Conservation (phyloP, 2,888 invertebrate genomes). For the Patella ulyssiponensis region DNA sequence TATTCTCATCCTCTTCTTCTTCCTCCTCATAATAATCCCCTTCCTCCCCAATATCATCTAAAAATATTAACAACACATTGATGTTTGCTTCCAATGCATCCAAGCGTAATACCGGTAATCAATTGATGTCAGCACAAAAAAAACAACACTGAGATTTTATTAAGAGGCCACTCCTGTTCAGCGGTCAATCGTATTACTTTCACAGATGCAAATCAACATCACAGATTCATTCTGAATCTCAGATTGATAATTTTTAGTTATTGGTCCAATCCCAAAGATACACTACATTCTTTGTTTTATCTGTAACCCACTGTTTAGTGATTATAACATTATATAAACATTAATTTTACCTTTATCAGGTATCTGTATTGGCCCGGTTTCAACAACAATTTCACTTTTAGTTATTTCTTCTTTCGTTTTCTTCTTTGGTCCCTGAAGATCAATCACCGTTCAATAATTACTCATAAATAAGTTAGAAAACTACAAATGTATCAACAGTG, state of each 20-base stretch:
- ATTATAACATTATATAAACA: neutral
- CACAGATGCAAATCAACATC: too few species aligned
- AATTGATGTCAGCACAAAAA: too few species aligned
- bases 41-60: slow-evolving; percentile 22
- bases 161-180: too few species aligned
- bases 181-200: too few species aligned
- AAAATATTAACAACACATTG: neutral
- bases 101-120: too few species aligned
- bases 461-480: slow-evolving; percentile 19
- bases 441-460: neutral
- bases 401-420: neutral
- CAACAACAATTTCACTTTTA: slow-evolving; percentile 48
- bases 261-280: neutral
- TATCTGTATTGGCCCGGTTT: slow-evolving; percentile 62
- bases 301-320: neutral
- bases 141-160: too few species aligned
- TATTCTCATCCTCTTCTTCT: slow-evolving; percentile 56
- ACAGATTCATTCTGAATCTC: neutral
- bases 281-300: neutral
- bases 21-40: slow-evolving; percentile 50
- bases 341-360: slow-evolving; percentile 23
- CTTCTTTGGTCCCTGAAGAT: too few species aligned
- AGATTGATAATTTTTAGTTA: neutral
- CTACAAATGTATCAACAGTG: too few species aligned
- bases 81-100: too few species aligned